Percentiles rank a stretch among this genome's conserved stretches.
Conservation (phyloP, 2,888 invertebrate species). For the Drosophila nr. perissopoda region DNA sequence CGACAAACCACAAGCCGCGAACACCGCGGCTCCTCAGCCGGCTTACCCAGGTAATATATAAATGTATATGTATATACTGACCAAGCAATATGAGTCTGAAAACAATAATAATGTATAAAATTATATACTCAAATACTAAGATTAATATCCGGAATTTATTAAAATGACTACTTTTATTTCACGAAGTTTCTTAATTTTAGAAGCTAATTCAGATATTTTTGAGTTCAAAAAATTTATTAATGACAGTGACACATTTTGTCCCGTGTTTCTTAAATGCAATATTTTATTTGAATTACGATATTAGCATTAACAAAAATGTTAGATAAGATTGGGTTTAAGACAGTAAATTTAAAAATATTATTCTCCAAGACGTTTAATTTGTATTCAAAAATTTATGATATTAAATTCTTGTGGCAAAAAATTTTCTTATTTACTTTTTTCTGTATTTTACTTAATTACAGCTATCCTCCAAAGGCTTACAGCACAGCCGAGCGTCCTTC, state of each 20-base stretch:
- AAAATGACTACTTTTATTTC: background rate
- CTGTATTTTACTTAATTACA: constrained; percentile 20
- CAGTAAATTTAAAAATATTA: background rate
- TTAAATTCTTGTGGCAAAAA: background rate
- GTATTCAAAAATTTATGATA: background rate
- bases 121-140: too few relatives aligned
- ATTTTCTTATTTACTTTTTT: background rate
- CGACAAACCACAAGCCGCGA: constrained; percentile 77
- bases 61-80: background rate
- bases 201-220: background rate
- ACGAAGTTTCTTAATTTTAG: background rate
- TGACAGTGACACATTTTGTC: background rate
- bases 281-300: background rate
- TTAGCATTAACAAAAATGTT: background rate
- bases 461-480: constrained; percentile 71
- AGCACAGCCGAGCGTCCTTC: constrained; percentile 79
- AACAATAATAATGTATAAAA: too few relatives aligned
- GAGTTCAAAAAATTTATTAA: background rate
- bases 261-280: background rate
- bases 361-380: background rate
- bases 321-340: background rate
- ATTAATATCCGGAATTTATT: background rate
- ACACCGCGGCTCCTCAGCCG: constrained; percentile 84
- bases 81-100: background rate
- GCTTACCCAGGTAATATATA: constrained; percentile 75